Evolutionary conservation across 2,113 vertebrate species (phyloP).

Genomic region (Eolophus roseicapilla): DNA sequence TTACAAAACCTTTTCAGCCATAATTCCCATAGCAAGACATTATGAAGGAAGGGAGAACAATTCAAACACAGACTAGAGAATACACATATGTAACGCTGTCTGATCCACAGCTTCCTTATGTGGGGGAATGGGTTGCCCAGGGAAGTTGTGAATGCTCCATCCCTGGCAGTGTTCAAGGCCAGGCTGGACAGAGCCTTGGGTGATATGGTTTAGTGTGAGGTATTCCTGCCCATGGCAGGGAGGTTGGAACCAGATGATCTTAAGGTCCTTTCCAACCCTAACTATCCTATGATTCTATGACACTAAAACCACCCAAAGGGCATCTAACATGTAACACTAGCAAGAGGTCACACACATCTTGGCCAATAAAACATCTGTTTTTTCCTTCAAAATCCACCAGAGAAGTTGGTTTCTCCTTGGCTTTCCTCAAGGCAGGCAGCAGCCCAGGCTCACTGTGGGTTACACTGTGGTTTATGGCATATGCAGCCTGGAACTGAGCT

Average conservation of each 20-base stretch:
- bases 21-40: not conserved
- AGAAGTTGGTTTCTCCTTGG: not conserved
- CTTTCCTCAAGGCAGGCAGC: not conserved
- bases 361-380: not conserved
- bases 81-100: rapidly evolving
- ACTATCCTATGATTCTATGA: not conserved
- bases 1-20: not conserved
- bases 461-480: no score
- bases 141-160: no score
- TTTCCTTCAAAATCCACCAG: not conserved
- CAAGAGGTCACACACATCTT: not conserved
- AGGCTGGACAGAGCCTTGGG: no score
- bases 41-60: not conserved
- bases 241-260: no score
- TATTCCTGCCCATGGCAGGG: no score
- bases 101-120: not conserved
- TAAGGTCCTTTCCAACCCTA: no score
- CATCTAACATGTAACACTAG: not conserved
- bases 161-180: no score
- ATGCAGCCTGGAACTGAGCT: not conserved
- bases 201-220: no score
- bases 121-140: not conserved
- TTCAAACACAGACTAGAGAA: not conserved
- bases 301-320: not conserved
- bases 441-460: not conserved